Evolutionary conservation across 2,113 vertebrate genomes (phyloP).

Genomic region (Sarotherodon lohbergeri): DNA sequence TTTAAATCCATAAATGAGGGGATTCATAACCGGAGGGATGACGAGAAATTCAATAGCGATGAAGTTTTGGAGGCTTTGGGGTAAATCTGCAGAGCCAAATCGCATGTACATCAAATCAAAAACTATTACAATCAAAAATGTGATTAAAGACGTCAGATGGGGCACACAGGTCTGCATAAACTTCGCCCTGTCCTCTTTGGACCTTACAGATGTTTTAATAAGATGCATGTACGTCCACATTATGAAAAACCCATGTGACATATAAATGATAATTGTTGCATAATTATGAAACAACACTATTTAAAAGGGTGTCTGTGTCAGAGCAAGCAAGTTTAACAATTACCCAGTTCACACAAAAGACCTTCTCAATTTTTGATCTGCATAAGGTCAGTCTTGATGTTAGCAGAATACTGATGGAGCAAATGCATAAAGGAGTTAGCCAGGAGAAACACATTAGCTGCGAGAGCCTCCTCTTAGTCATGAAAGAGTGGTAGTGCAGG

Average conservation of each 20-base stretch:
- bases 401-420: fast-evolving
- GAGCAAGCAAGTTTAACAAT: conserved; percentile 28
- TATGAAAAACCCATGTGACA: conserved; percentile 12
- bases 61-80: conserved; percentile 33
- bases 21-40: conserved; percentile 36
- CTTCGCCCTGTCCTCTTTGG: conserved; percentile 7
- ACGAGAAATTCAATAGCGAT: conserved; percentile 30
- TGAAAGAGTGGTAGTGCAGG: conserved; percentile 15
- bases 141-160: conserved; percentile 20
- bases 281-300: not conserved
- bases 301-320: not conserved
- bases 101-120: conserved; percentile 47
- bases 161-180: conserved; percentile 54
- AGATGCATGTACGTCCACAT: conserved; percentile 41
- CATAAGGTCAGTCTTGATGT: conserved; percentile 4
- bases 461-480: conserved; percentile 12
- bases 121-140: not conserved
- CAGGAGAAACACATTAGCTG: conserved; percentile 26
- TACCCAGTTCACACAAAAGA: conserved; percentile 35
- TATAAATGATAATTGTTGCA: not conserved
- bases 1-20: conserved; percentile 37
- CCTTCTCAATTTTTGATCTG: not conserved
- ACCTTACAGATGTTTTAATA: not conserved
- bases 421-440: not conserved
- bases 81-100: not conserved